phyloP scores from a whole-genome alignment of 2,888 invertebrate species.

The Cerastoderma edule region DNA sequence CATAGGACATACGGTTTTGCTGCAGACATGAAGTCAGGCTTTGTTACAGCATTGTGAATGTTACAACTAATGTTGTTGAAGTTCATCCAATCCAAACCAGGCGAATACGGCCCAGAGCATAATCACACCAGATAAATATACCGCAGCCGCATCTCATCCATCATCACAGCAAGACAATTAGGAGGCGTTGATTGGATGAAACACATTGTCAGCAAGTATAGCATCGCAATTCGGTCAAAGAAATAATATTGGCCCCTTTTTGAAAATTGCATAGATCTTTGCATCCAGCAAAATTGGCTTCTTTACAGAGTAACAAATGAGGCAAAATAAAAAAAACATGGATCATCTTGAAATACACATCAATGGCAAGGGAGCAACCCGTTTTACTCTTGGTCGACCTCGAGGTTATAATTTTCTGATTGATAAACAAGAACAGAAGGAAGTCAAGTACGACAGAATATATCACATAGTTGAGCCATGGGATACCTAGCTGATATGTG shows the following conservation, averaged over 20 bases:
- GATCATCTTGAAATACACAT: slow-evolving; percentile 4
- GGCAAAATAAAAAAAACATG: not conserved
- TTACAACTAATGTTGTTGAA: slow-evolving; percentile 24
- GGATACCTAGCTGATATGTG: too few species aligned
- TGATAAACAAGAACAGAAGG: not conserved
- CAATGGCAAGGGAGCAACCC: slow-evolving; percentile 1
- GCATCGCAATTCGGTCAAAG: slow-evolving; percentile 15
- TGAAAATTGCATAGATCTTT: not conserved
- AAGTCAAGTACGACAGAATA: not conserved
- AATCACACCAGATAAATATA: slow-evolving; percentile 14
- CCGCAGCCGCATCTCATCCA: slow-evolving; percentile 18
- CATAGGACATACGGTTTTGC: not conserved
- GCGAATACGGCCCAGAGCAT: slow-evolving; percentile 11
- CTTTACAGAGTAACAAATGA: slow-evolving; percentile 12
- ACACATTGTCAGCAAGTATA: slow-evolving; percentile 26
- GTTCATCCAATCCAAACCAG: slow-evolving; percentile 3
- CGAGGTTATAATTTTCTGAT: not conserved
- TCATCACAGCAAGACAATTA: slow-evolving; percentile 39
- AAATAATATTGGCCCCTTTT: slow-evolving; percentile 18
- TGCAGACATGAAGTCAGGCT: not conserved
- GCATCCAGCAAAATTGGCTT: slow-evolving; percentile 11
- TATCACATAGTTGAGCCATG: too few species aligned
- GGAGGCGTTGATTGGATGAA: slow-evolving; percentile 45
- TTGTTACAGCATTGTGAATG: slow-evolving; percentile 28
- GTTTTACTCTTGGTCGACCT: not conserved